Evolutionary conservation across 2,113 vertebrate species (phyloP), one percentile per base, ranked within the genome.

Genomic region (Bothrops jararaca): DNA sequence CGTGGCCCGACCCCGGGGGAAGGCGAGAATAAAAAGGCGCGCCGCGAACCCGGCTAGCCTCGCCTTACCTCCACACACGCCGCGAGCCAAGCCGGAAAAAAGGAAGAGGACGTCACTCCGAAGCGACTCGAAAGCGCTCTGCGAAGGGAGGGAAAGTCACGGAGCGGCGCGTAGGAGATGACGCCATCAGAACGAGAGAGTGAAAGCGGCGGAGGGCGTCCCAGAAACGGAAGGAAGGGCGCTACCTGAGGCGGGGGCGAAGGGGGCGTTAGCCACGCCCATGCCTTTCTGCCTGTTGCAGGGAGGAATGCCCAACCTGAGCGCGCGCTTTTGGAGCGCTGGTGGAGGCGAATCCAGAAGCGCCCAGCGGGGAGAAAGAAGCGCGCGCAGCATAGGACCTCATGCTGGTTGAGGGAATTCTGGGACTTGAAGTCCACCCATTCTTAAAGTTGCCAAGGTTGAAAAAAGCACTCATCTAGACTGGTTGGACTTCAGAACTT

Each of bases 51-150:
- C 6, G 54, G 58, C 39, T 54, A 60, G 60, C 93, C 45, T 11
- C 90, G 5, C 54, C 91, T 69, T n/a, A 50, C 92, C 91, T 88
- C 92, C 91, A 89, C 91, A 95, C 96, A 93, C 95, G n/a, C 93
- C 92, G 54, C 85, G 80, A 29, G 90, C 85, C 85, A 4, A 91
- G 85, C 34, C 85, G 91, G 95, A 96, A 96, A 96, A 96, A 93
- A 95, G 3, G 90, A 6, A 1, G 0, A 0, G 0, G 0, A 0
- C 0, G 0, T 15, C 1, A 15, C 56, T 0, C 86, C 86, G 91
- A 94, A 18, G 0, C 93, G 94, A 95, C 85, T 9, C 42, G 3
- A n/a, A 34, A 45, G 42, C 23, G 9, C 58, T 12, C 50, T 3
- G 26, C 91, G 48, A 24, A 26, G 34, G 56, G 29, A 10, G 15